Evolutionary conservation across 2,797 vertebrate genomes (phyloP).

Genomic region (Rhinichthys osculus): DNA sequence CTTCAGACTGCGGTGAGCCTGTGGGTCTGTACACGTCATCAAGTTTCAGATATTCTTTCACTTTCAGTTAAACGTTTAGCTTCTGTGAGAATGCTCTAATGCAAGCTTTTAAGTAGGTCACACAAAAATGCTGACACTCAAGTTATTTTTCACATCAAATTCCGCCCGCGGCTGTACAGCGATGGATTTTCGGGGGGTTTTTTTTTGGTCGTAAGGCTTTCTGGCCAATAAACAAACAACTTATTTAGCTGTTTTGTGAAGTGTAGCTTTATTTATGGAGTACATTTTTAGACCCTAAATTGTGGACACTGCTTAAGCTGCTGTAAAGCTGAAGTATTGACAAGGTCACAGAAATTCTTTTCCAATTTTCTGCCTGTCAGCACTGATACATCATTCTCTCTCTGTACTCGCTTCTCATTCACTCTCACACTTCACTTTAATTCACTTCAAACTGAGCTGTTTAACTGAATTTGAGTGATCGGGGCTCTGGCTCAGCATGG

Average conservation of each 20-base stretch:
- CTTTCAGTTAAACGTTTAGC: neutral
- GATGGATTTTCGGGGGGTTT: neutral
- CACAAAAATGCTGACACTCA: conserved; percentile 11
- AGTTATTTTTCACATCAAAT: neutral
- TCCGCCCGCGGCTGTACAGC: neutral
- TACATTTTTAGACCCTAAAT: conserved; percentile 2
- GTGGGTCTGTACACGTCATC: neutral
- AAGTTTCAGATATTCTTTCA: neutral
- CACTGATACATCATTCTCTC: conserved; percentile 41
- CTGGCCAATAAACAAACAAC: conserved; percentile 2
- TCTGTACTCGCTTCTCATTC: conserved; percentile 10
- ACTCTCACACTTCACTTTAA: conserved; percentile 32
- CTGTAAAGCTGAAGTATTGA: conserved; percentile 38
- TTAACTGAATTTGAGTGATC: conserved; percentile 47
- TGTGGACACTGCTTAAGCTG: conserved; percentile 49
- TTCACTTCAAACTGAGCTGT: conserved; percentile 46
- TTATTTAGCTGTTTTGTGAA: conserved; percentile 24
- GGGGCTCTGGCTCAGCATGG: neutral
- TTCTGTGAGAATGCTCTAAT: neutral
- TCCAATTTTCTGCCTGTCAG: conserved; percentile 45
- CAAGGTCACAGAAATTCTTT: conserved; percentile 31
- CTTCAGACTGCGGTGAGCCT: conserved; percentile 89
- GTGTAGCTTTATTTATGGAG: conserved; percentile 26
- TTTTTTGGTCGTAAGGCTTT: neutral
- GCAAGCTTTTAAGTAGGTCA: conserved; percentile 6